Base-by-base conservation (phyloP, 2,113 vertebrate species). In the Uria aalge region DNA sequence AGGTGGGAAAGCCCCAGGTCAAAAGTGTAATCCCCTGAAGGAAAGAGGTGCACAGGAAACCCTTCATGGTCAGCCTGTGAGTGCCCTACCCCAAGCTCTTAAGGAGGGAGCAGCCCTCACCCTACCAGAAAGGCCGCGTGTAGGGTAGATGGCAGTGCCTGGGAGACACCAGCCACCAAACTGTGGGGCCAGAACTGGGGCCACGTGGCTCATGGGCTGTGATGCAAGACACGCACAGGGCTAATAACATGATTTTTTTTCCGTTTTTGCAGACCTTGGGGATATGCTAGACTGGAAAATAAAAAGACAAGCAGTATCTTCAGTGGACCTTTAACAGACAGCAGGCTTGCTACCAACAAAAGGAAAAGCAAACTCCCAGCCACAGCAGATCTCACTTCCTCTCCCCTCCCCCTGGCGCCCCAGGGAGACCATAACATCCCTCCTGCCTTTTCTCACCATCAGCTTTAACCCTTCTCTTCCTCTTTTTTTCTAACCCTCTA, bases 321-420 rank as follows among this genome's bases (percentile, higher is more conserved):
- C 47, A 67, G 26, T 11, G 23, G 15, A 12, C 20, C 38, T 69
- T 69, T 26, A 50, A 74, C 5, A 48, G 63, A 41, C 6, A 45
- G 17, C 15, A 47, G 60, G 11, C n/a, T 89, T 72, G 72, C 23
- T 56, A 81, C 47, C 52, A 68, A 47, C 34, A 78, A 59, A 67
- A 80, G 32, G 40, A 88, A 88, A 86, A 84, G 47, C 38, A 67
- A 92, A 81, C 32, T 74, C 20, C 5, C 34, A 75, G 18, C 12
- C 69, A 85, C 76, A 91, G 78, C 40, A 85, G 38, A 87, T 85
- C 56, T 84, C 26, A 75, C 73, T 96, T 96, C 94, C 87, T 78
- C 56, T 71, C 38, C 47, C 47, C 60, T 82, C 69, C 19, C 27
- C 26, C 7, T 9, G 40, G 6, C 0, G 34, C 48, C 81, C 60